Evolutionary conservation across 2,888 invertebrate species (phyloP).

Genomic region (Isoperla grammatica): DNA sequence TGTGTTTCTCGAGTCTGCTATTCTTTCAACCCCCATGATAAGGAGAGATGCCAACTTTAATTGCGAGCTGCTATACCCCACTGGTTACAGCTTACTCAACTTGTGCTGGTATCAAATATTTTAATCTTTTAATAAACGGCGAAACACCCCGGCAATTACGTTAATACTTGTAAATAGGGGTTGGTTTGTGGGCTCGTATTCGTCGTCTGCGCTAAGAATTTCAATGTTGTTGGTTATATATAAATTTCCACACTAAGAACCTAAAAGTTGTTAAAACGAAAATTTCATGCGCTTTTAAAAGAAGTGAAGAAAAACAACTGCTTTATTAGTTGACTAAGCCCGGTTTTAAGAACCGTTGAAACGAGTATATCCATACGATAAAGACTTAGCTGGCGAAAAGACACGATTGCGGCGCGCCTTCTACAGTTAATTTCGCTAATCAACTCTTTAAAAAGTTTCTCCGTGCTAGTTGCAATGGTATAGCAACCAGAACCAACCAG

Average conservation of each 20-base stretch:
- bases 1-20: too few relatives aligned
- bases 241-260: slow-evolving; percentile 17
- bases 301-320: slow-evolving; percentile 6
- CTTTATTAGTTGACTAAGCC: slow-evolving; percentile 1
- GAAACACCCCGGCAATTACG: slow-evolving; percentile 8
- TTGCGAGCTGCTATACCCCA: neutral
- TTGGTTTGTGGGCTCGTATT: too few relatives aligned
- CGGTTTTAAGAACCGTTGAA: neutral
- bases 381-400: neutral
- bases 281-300: slow-evolving; percentile 6
- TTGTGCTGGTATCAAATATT: slow-evolving; percentile 23
- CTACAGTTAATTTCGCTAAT: slow-evolving; percentile 25
- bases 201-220: slow-evolving; percentile 3
- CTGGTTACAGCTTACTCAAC: slow-evolving; percentile 8
- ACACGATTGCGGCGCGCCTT: neutral
- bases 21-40: too few relatives aligned
- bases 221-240: slow-evolving; percentile 8
- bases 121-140: slow-evolving; percentile 27
- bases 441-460: slow-evolving; percentile 20
- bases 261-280: slow-evolving; percentile 25
- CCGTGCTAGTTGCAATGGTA: neutral
- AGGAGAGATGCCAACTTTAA: slow-evolving; percentile 6
- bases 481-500: slow-evolving; percentile 19
- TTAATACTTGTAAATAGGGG: slow-evolving; percentile 9
- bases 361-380: neutral